Percentiles rank a stretch among this genome's conserved stretches.
phyloP scores from a whole-genome alignment of 2,113 vertebrate species.

The Urocolius indicus region DNA sequence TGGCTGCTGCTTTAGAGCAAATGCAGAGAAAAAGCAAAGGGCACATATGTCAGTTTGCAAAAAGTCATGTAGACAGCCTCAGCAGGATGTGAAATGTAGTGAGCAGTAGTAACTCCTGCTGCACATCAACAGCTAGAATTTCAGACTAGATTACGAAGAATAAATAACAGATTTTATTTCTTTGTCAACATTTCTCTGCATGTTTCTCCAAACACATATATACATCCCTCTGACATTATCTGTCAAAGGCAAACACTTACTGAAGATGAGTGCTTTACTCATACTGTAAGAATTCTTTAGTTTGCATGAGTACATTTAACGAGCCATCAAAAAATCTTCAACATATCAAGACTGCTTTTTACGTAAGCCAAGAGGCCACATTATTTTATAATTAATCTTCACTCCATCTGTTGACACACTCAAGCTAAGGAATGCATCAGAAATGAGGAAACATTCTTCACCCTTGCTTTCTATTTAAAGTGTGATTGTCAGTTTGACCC shows the following conservation, averaged over 20 bases:
- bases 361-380: conserved; percentile 20
- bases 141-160: neutral
- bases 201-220: neutral
- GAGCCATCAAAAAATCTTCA: conserved; percentile 41
- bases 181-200: neutral
- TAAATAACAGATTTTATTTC: neutral
- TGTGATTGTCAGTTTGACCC: neutral
- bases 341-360: neutral
- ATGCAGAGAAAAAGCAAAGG: neutral
- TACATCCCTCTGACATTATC: neutral
- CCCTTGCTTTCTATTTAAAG: neutral
- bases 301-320: conserved; percentile 19
- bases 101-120: neutral
- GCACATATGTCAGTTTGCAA: conserved; percentile 38
- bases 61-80: neutral
- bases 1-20: neutral
- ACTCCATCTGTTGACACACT: conserved; percentile 42
- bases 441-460: neutral
- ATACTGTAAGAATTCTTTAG: neutral
- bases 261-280: conserved; percentile 32
- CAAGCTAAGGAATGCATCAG: neutral
- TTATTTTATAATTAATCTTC: conserved; percentile 47
- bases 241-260: conserved; percentile 16
- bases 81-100: neutral
- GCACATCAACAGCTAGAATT: neutral